phyloP scores from a whole-genome alignment of 2,888 invertebrate species.

The Dastarcus helophoroides region DNA sequence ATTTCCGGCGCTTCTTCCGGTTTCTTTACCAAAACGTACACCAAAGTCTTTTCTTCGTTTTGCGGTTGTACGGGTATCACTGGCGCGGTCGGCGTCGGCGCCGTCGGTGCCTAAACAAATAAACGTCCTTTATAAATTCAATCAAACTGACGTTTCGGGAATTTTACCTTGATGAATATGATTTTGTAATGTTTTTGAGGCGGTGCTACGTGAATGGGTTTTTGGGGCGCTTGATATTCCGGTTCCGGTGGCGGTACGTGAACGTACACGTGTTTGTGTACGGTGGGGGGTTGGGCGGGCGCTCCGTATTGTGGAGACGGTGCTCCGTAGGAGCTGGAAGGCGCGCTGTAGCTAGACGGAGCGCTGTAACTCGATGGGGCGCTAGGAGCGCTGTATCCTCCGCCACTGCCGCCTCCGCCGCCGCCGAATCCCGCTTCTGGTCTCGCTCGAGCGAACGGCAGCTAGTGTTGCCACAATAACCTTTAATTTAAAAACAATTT shows the following conservation, averaged over 20 bases:
- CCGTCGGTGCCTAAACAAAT: slow-evolving; percentile 79
- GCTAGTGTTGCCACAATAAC: slow-evolving; percentile 38
- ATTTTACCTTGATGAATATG: slow-evolving; percentile 68
- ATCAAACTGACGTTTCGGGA: too few species aligned
- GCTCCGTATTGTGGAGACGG: slow-evolving; percentile 58
- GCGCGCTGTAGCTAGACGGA: slow-evolving; percentile 36
- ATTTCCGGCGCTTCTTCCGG: slow-evolving; percentile 75
- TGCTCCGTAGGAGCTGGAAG: slow-evolving; percentile 36
- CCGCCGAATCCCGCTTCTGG: slow-evolving; percentile 29
- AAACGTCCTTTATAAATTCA: neutral
- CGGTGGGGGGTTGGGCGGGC: slow-evolving; percentile 61
- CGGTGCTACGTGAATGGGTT: slow-evolving; percentile 41
- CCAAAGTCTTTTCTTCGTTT: slow-evolving; percentile 81
- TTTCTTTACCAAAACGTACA: slow-evolving; percentile 81
- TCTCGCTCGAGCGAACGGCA: too few species aligned
- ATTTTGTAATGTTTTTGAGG: slow-evolving; percentile 78
- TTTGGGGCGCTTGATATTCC: slow-evolving; percentile 58
- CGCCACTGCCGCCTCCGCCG: slow-evolving; percentile 30
- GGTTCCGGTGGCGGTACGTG: slow-evolving; percentile 83
- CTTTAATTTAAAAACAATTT: slow-evolving; percentile 7
- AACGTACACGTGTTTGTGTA: slow-evolving; percentile 85
- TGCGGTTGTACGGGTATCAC: slow-evolving; percentile 71
- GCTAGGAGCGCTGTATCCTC: slow-evolving; percentile 36
- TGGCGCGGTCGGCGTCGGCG: slow-evolving; percentile 71
- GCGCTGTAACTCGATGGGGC: slow-evolving; percentile 43